Percentiles rank a stretch among this genome's conserved stretches.
Evolutionary conservation across 2,797 vertebrate species (phyloP).

Genomic region (Chelidonichthys spinosus): DNA sequence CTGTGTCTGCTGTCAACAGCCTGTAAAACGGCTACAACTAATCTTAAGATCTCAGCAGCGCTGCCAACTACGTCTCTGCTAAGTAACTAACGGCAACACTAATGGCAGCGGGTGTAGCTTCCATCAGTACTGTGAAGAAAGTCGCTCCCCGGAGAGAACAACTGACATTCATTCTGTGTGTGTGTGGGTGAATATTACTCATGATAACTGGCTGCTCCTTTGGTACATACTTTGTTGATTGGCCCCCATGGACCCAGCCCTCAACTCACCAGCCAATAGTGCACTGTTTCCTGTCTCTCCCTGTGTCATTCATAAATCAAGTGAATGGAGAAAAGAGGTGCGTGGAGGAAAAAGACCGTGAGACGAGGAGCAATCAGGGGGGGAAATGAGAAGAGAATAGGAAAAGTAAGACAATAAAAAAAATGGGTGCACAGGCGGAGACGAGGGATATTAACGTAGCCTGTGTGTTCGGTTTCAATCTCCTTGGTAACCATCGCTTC

Average conservation of each 20-base stretch:
- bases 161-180: conserved; percentile 40
- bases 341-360: conserved; percentile 9
- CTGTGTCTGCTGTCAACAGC: conserved; percentile 48
- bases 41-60: conserved; percentile 30
- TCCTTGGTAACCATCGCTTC: conserved; percentile 68
- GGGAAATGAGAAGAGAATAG: conserved; percentile 35
- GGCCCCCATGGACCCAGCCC: conserved; percentile 49
- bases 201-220: conserved; percentile 55
- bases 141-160: conserved; percentile 31
- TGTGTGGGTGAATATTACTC: conserved; percentile 52
- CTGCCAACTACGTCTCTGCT: not conserved
- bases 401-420: conserved; percentile 44
- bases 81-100: conserved; percentile 26
- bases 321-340: conserved; percentile 24
- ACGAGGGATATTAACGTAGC: conserved; percentile 64
- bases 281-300: conserved; percentile 32
- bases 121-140: conserved; percentile 25
- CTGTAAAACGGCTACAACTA: conserved; percentile 56
- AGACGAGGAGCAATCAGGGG: conserved; percentile 15
- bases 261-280: conserved; percentile 36
- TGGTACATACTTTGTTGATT: conserved; percentile 65
- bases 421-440: conserved; percentile 24
- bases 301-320: conserved; percentile 42
- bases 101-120: conserved; percentile 24
- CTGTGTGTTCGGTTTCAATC: conserved; percentile 65